Conservation (phyloP, 2,797 vertebrate species). For the Ispidina lecontei region DNA sequence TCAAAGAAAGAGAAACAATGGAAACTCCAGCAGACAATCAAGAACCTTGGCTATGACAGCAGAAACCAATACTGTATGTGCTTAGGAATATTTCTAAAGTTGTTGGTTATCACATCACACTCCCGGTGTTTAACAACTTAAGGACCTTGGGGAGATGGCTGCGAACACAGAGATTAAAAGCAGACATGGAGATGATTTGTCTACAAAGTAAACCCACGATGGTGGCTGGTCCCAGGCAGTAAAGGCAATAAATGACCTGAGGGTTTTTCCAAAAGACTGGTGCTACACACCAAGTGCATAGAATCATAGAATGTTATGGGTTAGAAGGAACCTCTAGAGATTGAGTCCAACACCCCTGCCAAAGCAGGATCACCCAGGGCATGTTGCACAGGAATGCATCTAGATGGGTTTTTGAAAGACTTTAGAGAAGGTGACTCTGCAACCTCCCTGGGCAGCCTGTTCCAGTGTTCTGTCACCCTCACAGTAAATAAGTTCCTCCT, state of each 20-base stretch:
- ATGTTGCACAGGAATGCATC: no score
- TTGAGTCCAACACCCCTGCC: no score
- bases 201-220: background rate
- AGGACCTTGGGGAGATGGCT: background rate
- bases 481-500: no score
- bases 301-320: no score
- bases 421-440: no score
- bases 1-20: background rate
- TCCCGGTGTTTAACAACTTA: background rate
- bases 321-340: no score
- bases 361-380: no score
- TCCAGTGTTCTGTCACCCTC: no score
- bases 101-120: background rate
- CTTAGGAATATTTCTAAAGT: background rate
- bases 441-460: no score
- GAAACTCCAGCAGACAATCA: background rate
- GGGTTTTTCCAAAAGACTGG: background rate
- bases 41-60: background rate
- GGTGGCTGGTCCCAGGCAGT: background rate
- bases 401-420: no score
- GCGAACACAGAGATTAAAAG: background rate
- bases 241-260: background rate
- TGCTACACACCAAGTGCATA: no score
- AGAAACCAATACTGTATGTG: rapidly evolving
- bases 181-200: background rate